phyloP scores from a whole-genome alignment of 92 coral and sea anemone genomes.

The Bergia sp. region DNA sequence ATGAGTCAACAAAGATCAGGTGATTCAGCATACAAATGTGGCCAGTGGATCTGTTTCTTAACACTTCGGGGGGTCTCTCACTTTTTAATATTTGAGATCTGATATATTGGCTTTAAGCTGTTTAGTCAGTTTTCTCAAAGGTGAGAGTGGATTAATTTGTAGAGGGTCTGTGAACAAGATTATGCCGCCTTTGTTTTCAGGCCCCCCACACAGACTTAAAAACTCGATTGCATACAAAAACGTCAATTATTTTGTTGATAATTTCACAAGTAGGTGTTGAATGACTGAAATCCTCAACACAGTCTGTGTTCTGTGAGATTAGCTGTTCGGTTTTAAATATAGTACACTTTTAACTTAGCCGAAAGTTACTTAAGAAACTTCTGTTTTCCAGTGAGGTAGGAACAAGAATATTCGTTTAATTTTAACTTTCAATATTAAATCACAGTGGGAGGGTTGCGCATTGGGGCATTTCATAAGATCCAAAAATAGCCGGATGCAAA shows the following conservation, averaged over 20 bases:
- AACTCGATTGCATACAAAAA: background rate
- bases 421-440: background rate
- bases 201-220: conserved; percentile 33
- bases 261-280: background rate
- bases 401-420: background rate
- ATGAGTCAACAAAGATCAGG: background rate
- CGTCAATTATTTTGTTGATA: conserved; percentile 21
- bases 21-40: background rate
- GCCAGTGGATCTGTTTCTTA: background rate
- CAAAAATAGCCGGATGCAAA: background rate
- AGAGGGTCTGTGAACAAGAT: conserved; percentile 13
- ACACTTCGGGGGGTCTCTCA: conserved; percentile 17
- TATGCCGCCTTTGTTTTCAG: conserved; percentile 3
- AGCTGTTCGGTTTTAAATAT: background rate
- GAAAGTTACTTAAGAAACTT: background rate
- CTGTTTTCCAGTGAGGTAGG: background rate
- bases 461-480: background rate
- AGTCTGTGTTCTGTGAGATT: background rate
- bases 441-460: conserved; percentile 28
- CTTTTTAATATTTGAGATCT: conserved; percentile 8
- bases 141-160: conserved; percentile 21
- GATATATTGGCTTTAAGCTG: conserved; percentile 25
- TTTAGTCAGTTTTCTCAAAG: background rate
- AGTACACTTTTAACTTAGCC: background rate
- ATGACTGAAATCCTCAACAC: background rate